A percentile compares a stretch with the other conserved stretches of the same genome.
phyloP scores from a whole-genome alignment of 2,888 invertebrate genomes.

The Blastobasis lacticolella region DNA sequence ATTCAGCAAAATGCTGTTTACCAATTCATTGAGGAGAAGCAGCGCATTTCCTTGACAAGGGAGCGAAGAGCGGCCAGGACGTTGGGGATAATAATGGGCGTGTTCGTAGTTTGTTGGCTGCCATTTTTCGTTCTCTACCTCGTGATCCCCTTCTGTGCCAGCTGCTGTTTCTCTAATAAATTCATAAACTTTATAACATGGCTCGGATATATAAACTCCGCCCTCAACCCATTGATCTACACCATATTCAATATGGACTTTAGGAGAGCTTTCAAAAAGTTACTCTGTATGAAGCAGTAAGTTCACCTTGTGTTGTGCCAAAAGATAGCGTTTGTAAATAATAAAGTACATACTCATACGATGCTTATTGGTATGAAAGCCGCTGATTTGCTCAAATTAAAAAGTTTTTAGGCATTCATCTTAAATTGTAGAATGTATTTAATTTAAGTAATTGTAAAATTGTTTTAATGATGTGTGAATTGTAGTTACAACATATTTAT shows the following conservation, averaged over 20 bases:
- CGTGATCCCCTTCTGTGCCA: conserved; percentile 89
- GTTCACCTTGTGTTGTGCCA: conserved; percentile 33
- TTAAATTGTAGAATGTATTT: conserved; percentile 1
- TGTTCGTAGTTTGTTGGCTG: conserved; percentile 97
- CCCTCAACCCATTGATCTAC: conserved; percentile 94
- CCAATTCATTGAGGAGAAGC: conserved; percentile 92
- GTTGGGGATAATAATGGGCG: conserved; percentile 97
- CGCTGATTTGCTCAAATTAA: conserved; percentile 61
- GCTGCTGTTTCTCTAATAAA: conserved; percentile 85
- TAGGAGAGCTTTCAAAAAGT: conserved; percentile 89
- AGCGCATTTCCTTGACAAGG: conserved; percentile 92
- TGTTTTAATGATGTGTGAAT: conserved; percentile 9
- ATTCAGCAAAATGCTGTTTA: conserved; percentile 78
- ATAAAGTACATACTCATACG: conserved; percentile 22
- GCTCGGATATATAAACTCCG: conserved; percentile 94
- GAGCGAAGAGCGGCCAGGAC: conserved; percentile 96
- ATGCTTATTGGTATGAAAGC: conserved; percentile 31
- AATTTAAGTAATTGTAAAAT: conserved; percentile 10
- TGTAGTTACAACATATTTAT: conserved; percentile 9
- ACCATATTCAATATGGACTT: conserved; percentile 97
- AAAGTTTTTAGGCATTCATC: conserved; percentile 31
- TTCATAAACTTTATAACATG: conserved; percentile 93
- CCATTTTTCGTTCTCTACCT: conserved; percentile 98
- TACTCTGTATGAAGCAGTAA: conserved; percentile 66
- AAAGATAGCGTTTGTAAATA: conserved; percentile 25